A percentile compares a stretch with the other conserved stretches of the same genome.
These are phyloP conservation scores for Hirtodrosophila trivittata DNA, from an alignment of 2,888 invertebrate genomes.

Conservation along the genomic window DNA sequence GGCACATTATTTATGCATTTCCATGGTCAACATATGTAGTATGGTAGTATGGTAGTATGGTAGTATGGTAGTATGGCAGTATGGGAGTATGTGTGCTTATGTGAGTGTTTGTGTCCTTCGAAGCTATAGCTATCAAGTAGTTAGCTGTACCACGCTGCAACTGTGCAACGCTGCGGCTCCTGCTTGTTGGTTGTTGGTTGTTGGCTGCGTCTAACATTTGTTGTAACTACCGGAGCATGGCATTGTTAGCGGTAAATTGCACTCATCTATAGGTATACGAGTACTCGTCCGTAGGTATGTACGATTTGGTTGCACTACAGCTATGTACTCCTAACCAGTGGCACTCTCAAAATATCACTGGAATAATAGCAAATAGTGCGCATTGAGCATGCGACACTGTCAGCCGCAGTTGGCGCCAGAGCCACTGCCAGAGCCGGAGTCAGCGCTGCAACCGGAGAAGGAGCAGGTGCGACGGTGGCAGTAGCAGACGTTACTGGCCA, in stretches of 20 bases:
- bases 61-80: conserved; percentile 39
- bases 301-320: conserved; percentile 41
- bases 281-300: conserved; percentile 23
- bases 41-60: conserved; percentile 16
- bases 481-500: conserved; percentile 43
- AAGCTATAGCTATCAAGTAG: conserved; percentile 67
- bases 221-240: conserved; percentile 75
- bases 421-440: conserved; percentile 13
- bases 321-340: conserved; percentile 24
- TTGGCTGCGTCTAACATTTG: conserved; percentile 76
- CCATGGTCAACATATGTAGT: conserved; percentile 76
- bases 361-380: conserved; percentile 76
- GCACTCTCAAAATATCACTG: conserved; percentile 73
- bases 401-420: conserved; percentile 55
- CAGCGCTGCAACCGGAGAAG: conserved; percentile 12
- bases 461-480: conserved; percentile 1
- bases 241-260: conserved; percentile 79
- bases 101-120: conserved; percentile 45
- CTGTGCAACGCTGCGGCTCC: conserved; percentile 11
- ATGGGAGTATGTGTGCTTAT: conserved; percentile 14
- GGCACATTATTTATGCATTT: conserved; percentile 78
- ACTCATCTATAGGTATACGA: conserved; percentile 69
- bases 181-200: conserved; percentile 35
- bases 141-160: conserved; percentile 49
- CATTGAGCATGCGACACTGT: conserved; percentile 77